Evolutionary conservation across 1,140 invertebrate species (phyloP).

Genomic region (Scaptomyza montana): DNA sequence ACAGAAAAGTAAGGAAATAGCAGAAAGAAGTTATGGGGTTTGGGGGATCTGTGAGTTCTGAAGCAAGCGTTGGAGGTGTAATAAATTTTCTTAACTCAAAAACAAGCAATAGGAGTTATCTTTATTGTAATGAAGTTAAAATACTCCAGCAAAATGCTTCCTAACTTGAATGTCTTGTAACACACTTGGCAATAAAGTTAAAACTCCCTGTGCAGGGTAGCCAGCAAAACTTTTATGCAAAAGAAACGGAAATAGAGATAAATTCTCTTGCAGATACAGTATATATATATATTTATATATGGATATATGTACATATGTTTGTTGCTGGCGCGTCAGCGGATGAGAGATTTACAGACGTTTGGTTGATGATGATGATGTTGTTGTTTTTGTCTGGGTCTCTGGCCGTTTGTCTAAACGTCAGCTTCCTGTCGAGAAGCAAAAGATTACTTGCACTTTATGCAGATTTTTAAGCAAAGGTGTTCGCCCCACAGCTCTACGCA

Average conservation of each 20-base stretch:
- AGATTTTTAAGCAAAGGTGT: slow-evolving; percentile 47
- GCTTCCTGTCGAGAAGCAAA: slow-evolving; percentile 60
- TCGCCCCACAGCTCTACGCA: slow-evolving; percentile 8
- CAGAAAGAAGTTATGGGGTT: slow-evolving; percentile 14
- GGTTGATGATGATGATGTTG: slow-evolving; percentile 34
- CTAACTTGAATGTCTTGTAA: not conserved
- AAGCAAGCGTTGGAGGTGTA: slow-evolving; percentile 35
- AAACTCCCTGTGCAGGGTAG: slow-evolving; percentile 4
- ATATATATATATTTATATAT: not conserved
- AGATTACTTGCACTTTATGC: slow-evolving; percentile 74
- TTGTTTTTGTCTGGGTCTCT: slow-evolving; percentile 52
- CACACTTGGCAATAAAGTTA: slow-evolving; percentile 6
- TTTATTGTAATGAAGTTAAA: not conserved
- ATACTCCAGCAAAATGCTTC: not conserved
- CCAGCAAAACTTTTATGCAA: slow-evolving; percentile 68
- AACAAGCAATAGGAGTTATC: slow-evolving; percentile 11
- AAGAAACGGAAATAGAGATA: slow-evolving; percentile 80
- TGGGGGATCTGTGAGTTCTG: not conserved
- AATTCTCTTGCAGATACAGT: slow-evolving; percentile 51
- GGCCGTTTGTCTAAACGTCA: slow-evolving; percentile 75
- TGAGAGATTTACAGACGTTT: slow-evolving; percentile 73
- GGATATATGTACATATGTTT: slow-evolving; percentile 6
- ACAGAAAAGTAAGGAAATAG: not conserved
- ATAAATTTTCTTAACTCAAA: slow-evolving; percentile 74
- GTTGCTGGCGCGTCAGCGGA: slow-evolving; percentile 60